Conservation (phyloP, 1,140 invertebrate genomes). For the Papilio dardanus region DNA sequence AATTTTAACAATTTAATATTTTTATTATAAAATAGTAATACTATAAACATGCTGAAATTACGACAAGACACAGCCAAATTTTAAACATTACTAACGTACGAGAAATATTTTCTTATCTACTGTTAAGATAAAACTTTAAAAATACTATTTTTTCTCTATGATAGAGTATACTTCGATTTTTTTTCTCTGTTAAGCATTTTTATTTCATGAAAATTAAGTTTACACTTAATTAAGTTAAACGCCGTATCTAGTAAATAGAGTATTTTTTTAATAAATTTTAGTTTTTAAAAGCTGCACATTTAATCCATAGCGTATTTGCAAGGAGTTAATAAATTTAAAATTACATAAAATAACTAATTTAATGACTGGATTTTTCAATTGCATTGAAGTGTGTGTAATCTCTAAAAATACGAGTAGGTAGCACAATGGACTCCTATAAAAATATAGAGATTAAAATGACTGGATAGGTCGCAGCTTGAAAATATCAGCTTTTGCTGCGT, state of each 20-base stretch:
- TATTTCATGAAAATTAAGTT: neutral
- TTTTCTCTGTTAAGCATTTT: neutral
- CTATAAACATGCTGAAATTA: neutral
- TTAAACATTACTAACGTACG: neutral
- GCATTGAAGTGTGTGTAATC: neutral
- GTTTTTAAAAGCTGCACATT: neutral
- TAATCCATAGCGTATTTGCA: neutral
- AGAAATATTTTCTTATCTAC: neutral
- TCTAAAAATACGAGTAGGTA: too few species aligned
- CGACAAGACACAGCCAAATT: neutral
- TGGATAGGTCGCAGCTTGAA: too few species aligned
- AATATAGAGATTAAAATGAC: too few species aligned
- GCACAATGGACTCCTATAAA: neutral
- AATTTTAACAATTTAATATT: neutral
- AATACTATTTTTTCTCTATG: neutral
- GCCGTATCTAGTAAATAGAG: neutral
- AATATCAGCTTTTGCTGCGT: too few species aligned
- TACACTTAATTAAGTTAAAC: neutral
- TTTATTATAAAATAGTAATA: neutral
- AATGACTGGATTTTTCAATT: neutral
- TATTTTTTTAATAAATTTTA: neutral
- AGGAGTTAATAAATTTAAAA: neutral
- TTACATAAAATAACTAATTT: neutral
- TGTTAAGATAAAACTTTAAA: neutral
- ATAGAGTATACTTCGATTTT: neutral